Percentiles rank a stretch among this genome's conserved stretches.
phyloP scores from a whole-genome alignment of 2,113 vertebrate species.

The Notarius quadriscutis region DNA sequence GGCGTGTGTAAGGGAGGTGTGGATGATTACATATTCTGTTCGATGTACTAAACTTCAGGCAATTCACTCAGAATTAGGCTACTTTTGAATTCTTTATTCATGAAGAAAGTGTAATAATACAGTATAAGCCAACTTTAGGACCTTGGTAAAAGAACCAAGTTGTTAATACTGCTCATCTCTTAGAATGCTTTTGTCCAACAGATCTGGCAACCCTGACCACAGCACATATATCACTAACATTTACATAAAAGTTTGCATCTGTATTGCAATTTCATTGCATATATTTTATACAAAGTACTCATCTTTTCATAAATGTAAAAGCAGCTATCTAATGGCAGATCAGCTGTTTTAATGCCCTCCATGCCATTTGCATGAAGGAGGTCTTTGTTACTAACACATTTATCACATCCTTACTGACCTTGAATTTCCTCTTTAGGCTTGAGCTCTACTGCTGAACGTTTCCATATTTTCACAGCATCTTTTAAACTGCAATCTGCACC shows the following conservation, averaged over 20 bases:
- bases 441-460: not conserved
- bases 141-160: not conserved
- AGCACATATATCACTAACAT: not conserved
- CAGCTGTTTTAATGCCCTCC: not conserved
- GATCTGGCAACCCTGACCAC: not conserved
- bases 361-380: not conserved
- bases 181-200: no score
- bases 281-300: not conserved
- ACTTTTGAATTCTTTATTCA: not conserved
- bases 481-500: not conserved
- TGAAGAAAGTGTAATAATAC: not conserved
- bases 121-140: not conserved
- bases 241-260: not conserved
- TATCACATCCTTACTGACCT: not conserved
- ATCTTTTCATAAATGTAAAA: not conserved
- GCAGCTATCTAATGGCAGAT: not conserved
- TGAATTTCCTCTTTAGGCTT: not conserved
- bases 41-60: slow-evolving; percentile 7
- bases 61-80: not conserved
- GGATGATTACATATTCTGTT: not conserved
- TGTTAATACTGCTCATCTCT: not conserved
- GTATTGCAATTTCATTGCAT: not conserved
- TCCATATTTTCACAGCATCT: not conserved
- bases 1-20: not conserved
- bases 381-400: not conserved